phyloP scores from a whole-genome alignment of 2,797 vertebrate species.

The Macrochelys suwanniensis region DNA sequence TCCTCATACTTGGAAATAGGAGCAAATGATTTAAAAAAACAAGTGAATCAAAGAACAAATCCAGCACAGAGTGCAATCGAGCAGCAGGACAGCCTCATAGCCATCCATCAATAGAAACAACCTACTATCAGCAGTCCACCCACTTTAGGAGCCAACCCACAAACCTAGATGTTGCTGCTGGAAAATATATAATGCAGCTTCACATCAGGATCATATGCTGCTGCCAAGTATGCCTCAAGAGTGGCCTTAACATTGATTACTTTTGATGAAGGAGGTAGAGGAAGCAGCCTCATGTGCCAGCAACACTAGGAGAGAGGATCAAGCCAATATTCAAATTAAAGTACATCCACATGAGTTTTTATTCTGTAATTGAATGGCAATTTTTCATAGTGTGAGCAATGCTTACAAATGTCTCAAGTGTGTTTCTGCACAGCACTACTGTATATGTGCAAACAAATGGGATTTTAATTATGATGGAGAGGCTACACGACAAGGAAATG shows the following conservation, averaged over 20 bases:
- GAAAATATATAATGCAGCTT: conserved; percentile 60
- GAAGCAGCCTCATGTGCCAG: conserved; percentile 62
- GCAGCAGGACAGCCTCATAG: not conserved
- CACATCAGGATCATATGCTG: conserved; percentile 21
- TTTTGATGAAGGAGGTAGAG: conserved; percentile 58
- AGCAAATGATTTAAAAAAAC: not conserved
- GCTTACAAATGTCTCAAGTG: conserved; percentile 16
- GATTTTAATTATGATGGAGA: conserved; percentile 58
- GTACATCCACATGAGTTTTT: conserved; percentile 39
- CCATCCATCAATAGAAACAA: conserved; percentile 49
- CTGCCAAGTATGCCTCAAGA: conserved; percentile 59
- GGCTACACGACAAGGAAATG: conserved; percentile 34
- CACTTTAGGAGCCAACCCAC: conserved; percentile 45
- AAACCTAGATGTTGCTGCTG: conserved; percentile 46
- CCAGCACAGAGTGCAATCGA: not conserved
- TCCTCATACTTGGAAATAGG: not conserved
- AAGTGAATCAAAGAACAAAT: not conserved
- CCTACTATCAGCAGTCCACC: conserved; percentile 5
- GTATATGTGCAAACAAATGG: conserved; percentile 13
- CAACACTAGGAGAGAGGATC: conserved; percentile 10
- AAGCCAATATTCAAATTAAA: conserved; percentile 44
- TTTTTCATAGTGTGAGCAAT: conserved; percentile 45
- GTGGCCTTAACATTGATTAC: conserved; percentile 71
- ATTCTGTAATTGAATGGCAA: conserved; percentile 29
- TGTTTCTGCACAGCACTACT: not conserved